These are phyloP conservation scores for Notodonta ziczac DNA, from an alignment of 2,888 invertebrate species.

Conservation along the genomic window DNA sequence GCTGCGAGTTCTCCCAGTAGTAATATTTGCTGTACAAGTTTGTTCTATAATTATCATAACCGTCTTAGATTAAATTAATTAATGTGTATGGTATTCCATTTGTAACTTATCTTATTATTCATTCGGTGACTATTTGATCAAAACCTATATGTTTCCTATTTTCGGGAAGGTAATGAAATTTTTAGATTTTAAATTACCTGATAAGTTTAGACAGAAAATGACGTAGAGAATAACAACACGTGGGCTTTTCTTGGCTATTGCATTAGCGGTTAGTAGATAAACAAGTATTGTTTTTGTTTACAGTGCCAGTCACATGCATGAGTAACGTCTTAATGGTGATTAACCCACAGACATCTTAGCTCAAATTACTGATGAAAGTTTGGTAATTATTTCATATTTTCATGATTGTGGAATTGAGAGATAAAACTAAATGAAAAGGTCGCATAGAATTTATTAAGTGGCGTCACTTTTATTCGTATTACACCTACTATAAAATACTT, in stretches of 20 bases:
- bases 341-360: conserved; percentile 2
- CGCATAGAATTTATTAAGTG: neutral
- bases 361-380: conserved; percentile 4
- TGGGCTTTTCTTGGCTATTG: conserved; percentile 29
- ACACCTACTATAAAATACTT: conserved; percentile 6
- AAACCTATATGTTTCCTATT: too few relatives aligned
- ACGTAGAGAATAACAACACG: neutral
- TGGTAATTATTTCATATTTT: neutral
- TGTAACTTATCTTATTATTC: too few relatives aligned
- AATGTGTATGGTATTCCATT: too few relatives aligned
- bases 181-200: too few relatives aligned
- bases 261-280: conserved; percentile 23
- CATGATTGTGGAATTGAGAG: too few relatives aligned
- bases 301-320: conserved; percentile 22
- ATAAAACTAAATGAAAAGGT: too few relatives aligned
- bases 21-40: neutral
- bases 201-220: too few relatives aligned
- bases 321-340: conserved; percentile 13
- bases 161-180: too few relatives aligned
- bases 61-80: neutral
- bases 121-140: too few relatives aligned
- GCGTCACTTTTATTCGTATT: neutral
- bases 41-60: neutral
- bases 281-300: conserved; percentile 43
- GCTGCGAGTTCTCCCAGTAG: neutral